A percentile compares a stretch with the other conserved stretches of the same genome.
Conservation (phyloP, 53 echinoderm and acorn worm species). For the Patiria pectinifera region DNA sequence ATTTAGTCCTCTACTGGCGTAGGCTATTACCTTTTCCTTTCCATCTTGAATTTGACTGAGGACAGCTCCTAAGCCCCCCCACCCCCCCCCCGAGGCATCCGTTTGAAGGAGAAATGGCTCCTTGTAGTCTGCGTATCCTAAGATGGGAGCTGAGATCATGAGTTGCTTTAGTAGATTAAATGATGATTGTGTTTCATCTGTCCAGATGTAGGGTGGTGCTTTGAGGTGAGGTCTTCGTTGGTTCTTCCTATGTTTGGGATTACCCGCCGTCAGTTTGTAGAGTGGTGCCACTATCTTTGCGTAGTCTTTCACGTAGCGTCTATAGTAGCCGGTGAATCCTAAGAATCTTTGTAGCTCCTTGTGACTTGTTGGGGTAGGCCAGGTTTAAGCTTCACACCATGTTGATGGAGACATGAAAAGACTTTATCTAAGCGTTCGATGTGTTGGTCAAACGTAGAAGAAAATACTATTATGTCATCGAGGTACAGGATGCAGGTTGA, state of each 20-base stretch:
- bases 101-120: conserved; percentile 52
- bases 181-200: conserved; percentile 37
- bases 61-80: conserved; percentile 55
- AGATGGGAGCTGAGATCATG: conserved; percentile 42
- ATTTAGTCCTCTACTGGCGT: conserved; percentile 45
- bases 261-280: conserved; percentile 36
- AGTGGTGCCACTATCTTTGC: conserved; percentile 39
- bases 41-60: conserved; percentile 42
- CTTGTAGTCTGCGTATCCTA: conserved; percentile 44
- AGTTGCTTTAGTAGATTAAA: conserved; percentile 39
- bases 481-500: conserved; percentile 60
- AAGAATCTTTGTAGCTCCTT: conserved; percentile 48
- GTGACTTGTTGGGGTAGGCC: conserved; percentile 38
- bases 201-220: conserved; percentile 45
- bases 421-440: conserved; percentile 52
- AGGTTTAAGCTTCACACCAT: conserved; percentile 76
- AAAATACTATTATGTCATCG: conserved; percentile 75
- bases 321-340: conserved; percentile 62
- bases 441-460: conserved; percentile 55
- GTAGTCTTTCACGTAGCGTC: conserved; percentile 56
- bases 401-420: conserved; percentile 28
- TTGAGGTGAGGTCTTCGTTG: not conserved
- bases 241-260: conserved; percentile 31
- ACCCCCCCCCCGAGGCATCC: conserved; percentile 59
- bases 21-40: conserved; percentile 48